Base-by-base conservation (phyloP, 2,797 vertebrate genomes). In the Malacoctenus gilli region DNA sequence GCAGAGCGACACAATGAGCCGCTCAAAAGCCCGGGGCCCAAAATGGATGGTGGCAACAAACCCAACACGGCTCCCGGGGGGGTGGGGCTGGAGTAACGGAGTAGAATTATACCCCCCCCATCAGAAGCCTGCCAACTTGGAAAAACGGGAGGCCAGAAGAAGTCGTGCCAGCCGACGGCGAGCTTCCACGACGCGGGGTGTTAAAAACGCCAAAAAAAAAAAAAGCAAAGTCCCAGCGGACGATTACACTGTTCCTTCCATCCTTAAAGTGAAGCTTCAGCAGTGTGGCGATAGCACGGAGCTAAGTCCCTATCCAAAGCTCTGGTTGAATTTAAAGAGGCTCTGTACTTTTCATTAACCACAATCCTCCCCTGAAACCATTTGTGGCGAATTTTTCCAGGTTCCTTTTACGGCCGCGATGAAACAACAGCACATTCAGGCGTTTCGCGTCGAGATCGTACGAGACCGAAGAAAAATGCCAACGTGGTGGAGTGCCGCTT, bases 401-500 rank as follows among this genome's bases (percentile, higher is more conserved):
- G 58, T 77, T 67, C 21, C 53, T 60, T 59, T 70, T 65, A 69
- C 71, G 59, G 51, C 51, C 55, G 52, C 16, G 58, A 81, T 52
- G 40, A 69, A 77, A 78, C 67, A 54, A 68, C 57, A 51, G 56
- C 42, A 53, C 28, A 79, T 75, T 82, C 68, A 52, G 67, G 51
- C 46, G 22, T 56, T 78, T 51, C 63, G 68, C 58, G 8, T 72
- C 53, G 63, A 82, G 68, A 80, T 85, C 78, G 72, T 63, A 74
- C 70, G 64, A 75, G 64, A 81, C 49, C 62, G 39, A 48, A 68
- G 71, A 80, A 84, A n/a, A 80, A 85, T 83, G 76, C 74, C 65
- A 80, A 59, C 63, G 73, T 31, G 69, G 77, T 58, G 73, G 84
- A 68, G 75, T 25, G 42, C 69, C 75, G 73, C 65, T 54, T 57